Evolutionary conservation across 2,888 invertebrate genomes (phyloP), one percentile per base, ranked within the genome.

Genomic region (Heliconius ismenius): DNA sequence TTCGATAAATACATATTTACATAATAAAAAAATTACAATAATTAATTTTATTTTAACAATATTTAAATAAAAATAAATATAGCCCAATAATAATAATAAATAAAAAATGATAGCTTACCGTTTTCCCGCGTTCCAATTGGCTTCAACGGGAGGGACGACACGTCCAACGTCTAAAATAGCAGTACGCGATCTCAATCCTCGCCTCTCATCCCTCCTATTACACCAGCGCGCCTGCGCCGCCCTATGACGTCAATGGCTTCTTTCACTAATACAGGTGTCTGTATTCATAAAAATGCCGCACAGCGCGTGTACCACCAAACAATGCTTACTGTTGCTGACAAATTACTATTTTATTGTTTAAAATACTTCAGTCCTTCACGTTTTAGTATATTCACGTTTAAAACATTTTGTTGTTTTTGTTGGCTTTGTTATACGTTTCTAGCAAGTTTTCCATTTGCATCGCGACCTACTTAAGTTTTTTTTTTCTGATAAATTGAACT

Each of bases 201-300:
- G 73, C 76, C 75, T 76, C 64, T 80, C 79, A 80, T 24, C 87
- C 85, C 84, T 85, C 72, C 85, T 76, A 85, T 81, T n/a, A n/a
- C 32, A 21, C 39, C 28, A 84, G 39, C 72, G 83, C 92, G 93
- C 92, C 87, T 80, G 85, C 92, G 91, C 89, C 85, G 88, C 83
- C 82, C 86, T 87, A 89, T 93, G 93, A 93, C 93, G 93, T 93
- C 93, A 93, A 93, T 93, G 91, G 88, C 83, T 91, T 88, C 92
- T 89, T 92, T 93, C 92, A 92, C 88, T 89, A 90, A 89, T 89
- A 92, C 92, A 92, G 92, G 92, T 91, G 89, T 89, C 86, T 86
- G 86, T 87, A 84, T 85, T 83, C 81, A 85, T 82, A 82, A 83
- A 83, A 83, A 83, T 83, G 81, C 84, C 81, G 84, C 84, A 84